A percentile compares a stretch with the other conserved stretches of the same genome.
These are phyloP conservation scores for Lasaia peninsularis DNA, from an alignment of 1,140 invertebrate genomes.

Conservation along the genomic window DNA sequence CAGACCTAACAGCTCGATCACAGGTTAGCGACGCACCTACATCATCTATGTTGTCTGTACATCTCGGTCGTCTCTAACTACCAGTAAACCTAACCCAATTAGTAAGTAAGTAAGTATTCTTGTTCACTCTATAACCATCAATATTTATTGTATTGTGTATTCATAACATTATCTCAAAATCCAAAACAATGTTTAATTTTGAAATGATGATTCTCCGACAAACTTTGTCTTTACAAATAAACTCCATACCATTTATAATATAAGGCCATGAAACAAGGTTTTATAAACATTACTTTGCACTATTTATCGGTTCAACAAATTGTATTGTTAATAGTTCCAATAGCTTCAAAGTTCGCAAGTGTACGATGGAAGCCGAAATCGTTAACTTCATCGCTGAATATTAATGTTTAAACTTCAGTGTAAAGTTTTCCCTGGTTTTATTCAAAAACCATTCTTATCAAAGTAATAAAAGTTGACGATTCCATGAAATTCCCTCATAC, in stretches of 20 bases:
- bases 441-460: background rate
- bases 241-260: slow-evolving; percentile 2
- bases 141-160: too few relatives aligned
- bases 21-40: too few relatives aligned
- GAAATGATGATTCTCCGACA: too few relatives aligned
- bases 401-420: slow-evolving; percentile 8
- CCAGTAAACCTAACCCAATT: too few relatives aligned
- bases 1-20: too few relatives aligned
- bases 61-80: too few relatives aligned
- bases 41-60: too few relatives aligned
- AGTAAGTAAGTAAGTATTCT: too few relatives aligned
- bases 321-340: slow-evolving; percentile 8
- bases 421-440: background rate
- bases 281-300: background rate
- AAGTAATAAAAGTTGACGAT: background rate
- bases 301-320: slow-evolving; percentile 7
- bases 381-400: slow-evolving; percentile 8
- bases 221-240: background rate
- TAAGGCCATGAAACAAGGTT: background rate
- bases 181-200: too few relatives aligned
- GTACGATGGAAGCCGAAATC: background rate
- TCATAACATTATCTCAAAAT: too few relatives aligned
- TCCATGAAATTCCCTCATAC: background rate
- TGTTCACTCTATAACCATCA: too few relatives aligned
- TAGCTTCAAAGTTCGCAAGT: background rate